Percentiles rank a stretch among this genome's conserved stretches.
Evolutionary conservation across 2,888 invertebrate species (phyloP).

Genomic region (Sthenelais limicola): DNA sequence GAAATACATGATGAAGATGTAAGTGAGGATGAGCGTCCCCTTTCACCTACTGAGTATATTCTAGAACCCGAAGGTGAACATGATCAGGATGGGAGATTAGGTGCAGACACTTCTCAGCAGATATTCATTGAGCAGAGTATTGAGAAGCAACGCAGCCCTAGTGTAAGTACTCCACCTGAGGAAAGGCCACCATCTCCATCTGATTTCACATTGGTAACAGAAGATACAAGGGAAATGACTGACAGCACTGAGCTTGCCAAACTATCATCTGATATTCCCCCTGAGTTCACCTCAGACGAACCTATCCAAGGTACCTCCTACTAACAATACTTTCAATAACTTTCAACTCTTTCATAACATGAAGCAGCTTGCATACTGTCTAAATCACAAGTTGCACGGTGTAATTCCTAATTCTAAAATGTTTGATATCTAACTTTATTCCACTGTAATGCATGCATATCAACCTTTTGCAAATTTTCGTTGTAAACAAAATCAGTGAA

Average conservation of each 20-base stretch:
- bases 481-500: too few relatives aligned
- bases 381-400: too few relatives aligned
- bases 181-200: conserved; percentile 70
- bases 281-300: conserved; percentile 17
- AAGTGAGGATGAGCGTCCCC: conserved; percentile 53
- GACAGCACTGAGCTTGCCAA: conserved; percentile 26
- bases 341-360: too few relatives aligned
- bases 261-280: conserved; percentile 8
- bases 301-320: conserved; percentile 30
- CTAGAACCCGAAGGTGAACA: conserved; percentile 57
- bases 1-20: conserved; percentile 36
- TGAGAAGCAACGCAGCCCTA: conserved; percentile 48
- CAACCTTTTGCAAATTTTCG: too few relatives aligned
- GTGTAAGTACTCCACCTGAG: conserved; percentile 41
- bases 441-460: too few relatives aligned
- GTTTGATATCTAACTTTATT: too few relatives aligned
- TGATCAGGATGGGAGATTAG: conserved; percentile 59
- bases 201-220: conserved; percentile 64
- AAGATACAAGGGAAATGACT: conserved; percentile 32
- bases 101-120: conserved; percentile 65
- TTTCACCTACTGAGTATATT: conserved; percentile 65
- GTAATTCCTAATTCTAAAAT: too few relatives aligned
- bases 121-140: conserved; percentile 67
- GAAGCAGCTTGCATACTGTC: too few relatives aligned
- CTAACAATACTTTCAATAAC: too few relatives aligned